These are phyloP conservation scores for Abscondita cerata DNA, from an alignment of 2,888 invertebrate genomes.

Conservation along the genomic window DNA sequence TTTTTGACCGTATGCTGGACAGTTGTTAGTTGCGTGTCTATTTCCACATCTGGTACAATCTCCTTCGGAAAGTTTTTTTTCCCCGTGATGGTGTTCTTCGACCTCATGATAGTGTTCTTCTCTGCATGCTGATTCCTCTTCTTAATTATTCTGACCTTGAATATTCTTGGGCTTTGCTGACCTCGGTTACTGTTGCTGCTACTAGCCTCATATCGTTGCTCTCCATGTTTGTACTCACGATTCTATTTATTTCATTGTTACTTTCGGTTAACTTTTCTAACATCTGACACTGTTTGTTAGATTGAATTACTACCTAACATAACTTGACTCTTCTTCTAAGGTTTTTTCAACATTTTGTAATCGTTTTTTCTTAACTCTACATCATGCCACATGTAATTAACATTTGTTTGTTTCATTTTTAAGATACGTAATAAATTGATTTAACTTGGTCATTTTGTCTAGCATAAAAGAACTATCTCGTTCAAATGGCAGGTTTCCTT, in stretches of 20 bases:
- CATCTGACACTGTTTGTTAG: conserved; percentile 1
- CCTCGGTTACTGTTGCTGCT: too few species aligned
- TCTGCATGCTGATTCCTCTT: background rate
- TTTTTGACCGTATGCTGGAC: background rate
- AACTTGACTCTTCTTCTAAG: conserved; percentile 32
- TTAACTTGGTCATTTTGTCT: too few species aligned
- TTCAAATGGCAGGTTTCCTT: too few species aligned
- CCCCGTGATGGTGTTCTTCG: background rate
- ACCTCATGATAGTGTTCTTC: background rate
- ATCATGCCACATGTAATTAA: conserved; percentile 38
- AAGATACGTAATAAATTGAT: conserved; percentile 33
- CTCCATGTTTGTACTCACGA: too few species aligned
- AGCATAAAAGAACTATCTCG: too few species aligned
- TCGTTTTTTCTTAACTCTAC: conserved; percentile 31
- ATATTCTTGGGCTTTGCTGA: too few species aligned
- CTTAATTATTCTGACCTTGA: too few species aligned
- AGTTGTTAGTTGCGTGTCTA: background rate
- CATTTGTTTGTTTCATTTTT: conserved; percentile 18
- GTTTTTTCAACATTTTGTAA: conserved; percentile 36
- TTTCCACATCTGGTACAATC: background rate
- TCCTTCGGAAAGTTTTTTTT: background rate
- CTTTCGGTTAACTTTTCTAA: background rate
- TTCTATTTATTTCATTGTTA: background rate
- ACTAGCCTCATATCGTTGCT: too few species aligned
- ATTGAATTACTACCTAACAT: conserved; percentile 24